Evolutionary conservation across 1,140 invertebrate species (phyloP).

Genomic region (Euborellia annulipes): DNA sequence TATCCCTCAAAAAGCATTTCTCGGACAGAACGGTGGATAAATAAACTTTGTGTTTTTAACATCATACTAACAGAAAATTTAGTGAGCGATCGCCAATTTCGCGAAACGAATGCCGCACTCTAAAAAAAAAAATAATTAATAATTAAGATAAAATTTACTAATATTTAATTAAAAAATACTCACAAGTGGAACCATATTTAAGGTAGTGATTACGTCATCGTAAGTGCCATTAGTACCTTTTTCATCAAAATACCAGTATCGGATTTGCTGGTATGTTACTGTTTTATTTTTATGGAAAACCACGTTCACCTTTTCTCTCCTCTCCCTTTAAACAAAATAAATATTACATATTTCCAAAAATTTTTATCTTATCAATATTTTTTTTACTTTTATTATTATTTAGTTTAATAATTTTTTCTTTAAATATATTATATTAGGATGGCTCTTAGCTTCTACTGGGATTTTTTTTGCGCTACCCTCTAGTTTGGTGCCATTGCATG

Average conservation of each 20-base stretch:
- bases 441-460: no score
- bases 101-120: conserved; percentile 44
- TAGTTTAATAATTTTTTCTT: no score
- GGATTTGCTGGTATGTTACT: conserved; percentile 58
- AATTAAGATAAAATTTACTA: no score
- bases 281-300: conserved; percentile 62
- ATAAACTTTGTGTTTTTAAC: conserved; percentile 32
- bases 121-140: no score
- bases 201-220: conserved; percentile 51
- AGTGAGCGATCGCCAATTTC: conserved; percentile 28
- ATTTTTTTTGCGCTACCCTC: no score
- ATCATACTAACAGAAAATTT: conserved; percentile 34
- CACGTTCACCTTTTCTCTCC: conserved; percentile 31
- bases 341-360: no score
- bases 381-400: no score
- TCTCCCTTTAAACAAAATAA: conserved; percentile 17
- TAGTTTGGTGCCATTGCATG: no score
- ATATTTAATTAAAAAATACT: no score
- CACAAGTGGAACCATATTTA: conserved; percentile 66
- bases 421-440: no score
- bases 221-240: conserved; percentile 53
- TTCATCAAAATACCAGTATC: conserved; percentile 55
- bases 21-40: conserved; percentile 42
- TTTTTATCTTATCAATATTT: no score
- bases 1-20: conserved; percentile 62